These are phyloP conservation scores for Capreolus pygargus DNA, from an alignment of 2,113 vertebrate genomes.

Conservation along the genomic window DNA sequence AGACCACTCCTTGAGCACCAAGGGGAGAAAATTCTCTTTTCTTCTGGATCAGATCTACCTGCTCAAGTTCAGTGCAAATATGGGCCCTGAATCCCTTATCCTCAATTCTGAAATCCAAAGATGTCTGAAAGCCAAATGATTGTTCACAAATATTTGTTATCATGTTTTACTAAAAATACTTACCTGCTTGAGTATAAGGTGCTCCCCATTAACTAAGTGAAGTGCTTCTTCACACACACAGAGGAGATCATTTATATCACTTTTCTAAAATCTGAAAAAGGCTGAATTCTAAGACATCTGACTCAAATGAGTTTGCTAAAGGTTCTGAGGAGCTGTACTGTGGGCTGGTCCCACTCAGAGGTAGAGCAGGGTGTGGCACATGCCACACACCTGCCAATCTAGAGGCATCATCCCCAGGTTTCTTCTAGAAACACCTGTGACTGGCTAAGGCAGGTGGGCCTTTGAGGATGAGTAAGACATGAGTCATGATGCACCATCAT, in stretches of 20 bases:
- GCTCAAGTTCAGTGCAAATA: not conserved
- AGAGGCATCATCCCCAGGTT: not conserved
- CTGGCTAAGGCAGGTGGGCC: not conserved
- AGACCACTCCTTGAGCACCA: not conserved
- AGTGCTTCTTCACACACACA: not conserved
- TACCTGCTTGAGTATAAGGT: not conserved
- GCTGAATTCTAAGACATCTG: not conserved
- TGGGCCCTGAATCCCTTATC: not conserved
- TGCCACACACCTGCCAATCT: not conserved
- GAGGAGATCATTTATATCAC: not conserved
- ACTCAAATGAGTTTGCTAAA: not conserved
- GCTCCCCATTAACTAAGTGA: not conserved
- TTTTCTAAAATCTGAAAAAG: not conserved
- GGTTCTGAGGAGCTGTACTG: not conserved
- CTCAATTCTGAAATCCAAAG: not conserved
- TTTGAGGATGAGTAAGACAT: not conserved
- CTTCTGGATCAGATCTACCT: not conserved
- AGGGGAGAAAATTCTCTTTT: not conserved
- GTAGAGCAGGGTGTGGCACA: accelerated
- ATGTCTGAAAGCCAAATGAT: not conserved
- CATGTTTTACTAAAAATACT: not conserved
- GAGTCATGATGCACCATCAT: not conserved
- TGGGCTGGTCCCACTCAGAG: not conserved
- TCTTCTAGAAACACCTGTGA: not conserved
- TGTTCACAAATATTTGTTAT: not conserved